These are phyloP conservation scores for Melanophora roralis DNA, from an alignment of 2,888 invertebrate genomes.

Conservation along the genomic window DNA sequence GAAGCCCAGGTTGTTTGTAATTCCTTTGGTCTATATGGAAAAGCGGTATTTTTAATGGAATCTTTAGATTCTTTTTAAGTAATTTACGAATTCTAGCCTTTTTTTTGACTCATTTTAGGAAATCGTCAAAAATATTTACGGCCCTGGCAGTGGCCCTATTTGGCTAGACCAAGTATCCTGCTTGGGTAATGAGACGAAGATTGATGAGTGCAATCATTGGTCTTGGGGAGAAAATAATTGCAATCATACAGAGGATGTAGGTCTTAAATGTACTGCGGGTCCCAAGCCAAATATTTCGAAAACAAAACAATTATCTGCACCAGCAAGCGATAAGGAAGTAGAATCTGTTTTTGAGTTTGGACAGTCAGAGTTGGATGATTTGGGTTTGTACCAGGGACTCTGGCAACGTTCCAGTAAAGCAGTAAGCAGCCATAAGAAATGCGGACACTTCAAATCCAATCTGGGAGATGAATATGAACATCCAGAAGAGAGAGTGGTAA, in stretches of 20 bases:
- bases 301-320: neutral
- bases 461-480: constrained; percentile 76
- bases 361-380: constrained; percentile 68
- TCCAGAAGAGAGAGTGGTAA: constrained; percentile 80
- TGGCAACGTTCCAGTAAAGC: constrained; percentile 75
- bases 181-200: constrained; percentile 81
- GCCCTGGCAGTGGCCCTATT: constrained; percentile 80
- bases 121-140: constrained; percentile 73
- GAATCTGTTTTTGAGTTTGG: constrained; percentile 57
- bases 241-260: constrained; percentile 85
- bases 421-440: constrained; percentile 74
- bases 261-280: constrained; percentile 77
- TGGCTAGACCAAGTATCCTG: constrained; percentile 86
- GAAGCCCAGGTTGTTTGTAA: constrained; percentile 83
- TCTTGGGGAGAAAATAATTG: constrained; percentile 86
- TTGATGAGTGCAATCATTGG: constrained; percentile 82
- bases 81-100: too few relatives aligned
- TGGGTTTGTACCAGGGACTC: constrained; percentile 68
- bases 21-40: constrained; percentile 79
- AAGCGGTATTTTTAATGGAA: constrained; percentile 70
- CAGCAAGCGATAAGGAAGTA: constrained; percentile 35
- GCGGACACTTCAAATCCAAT: constrained; percentile 78
- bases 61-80: neutral
- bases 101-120: constrained; percentile 65
- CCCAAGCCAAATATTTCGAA: constrained; percentile 62